Evolutionary conservation across 1,140 invertebrate genomes (phyloP), one percentile per base, ranked within the genome.

Genomic region (Pachyrhynchus sulphureomaculatus): DNA sequence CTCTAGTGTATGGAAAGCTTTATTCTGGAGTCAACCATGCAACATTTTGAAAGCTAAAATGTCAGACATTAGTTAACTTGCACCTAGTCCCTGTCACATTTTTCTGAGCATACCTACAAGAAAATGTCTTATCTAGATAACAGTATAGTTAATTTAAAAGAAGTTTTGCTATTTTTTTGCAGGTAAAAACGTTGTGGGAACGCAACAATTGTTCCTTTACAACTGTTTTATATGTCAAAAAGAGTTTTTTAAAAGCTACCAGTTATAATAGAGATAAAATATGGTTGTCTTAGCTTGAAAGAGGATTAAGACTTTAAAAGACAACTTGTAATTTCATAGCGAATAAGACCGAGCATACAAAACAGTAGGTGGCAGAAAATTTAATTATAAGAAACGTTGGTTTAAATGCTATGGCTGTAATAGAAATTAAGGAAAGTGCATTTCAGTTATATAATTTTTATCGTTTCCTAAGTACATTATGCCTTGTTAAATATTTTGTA

Each of bases 361-460:
- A 54, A 41, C 51, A 54, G 51, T 54, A 41, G 51, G 51, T 54
- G 51, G 51, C 23, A n/a, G 13, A 41, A 29, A 54, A 36, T 54
- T 54, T 54, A 54, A 54, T 54, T 54, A 54, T 36, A 51, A 24
- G 45, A 15, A 48, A 23, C 21, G 26, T n/a, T 48, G 12, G 45
- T 32, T 48, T 5, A 15, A 32, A 32, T 24, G 41, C 17, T n/a
- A 6, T 44, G 6, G 13, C 44, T 10, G 29, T 24, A 47, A 26
- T 47, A 29, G 21, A 47, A 26, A 29, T 47, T 29, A 23, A 47
- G 29, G 48, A 51, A 51, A 36, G 48, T 51, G 29, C 48, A 20
- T 33, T 51, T 51, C 33, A 36, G 33, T 51, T 34, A 36, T 32
- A 12, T 36, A 36, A 51, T 51, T 32, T 48, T 24, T 9, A 29